Percentiles rank a stretch among this genome's conserved stretches.
These are phyloP conservation scores for Pomacea canaliculata DNA, from an alignment of 2,888 invertebrate genomes.

Conservation along the genomic window DNA sequence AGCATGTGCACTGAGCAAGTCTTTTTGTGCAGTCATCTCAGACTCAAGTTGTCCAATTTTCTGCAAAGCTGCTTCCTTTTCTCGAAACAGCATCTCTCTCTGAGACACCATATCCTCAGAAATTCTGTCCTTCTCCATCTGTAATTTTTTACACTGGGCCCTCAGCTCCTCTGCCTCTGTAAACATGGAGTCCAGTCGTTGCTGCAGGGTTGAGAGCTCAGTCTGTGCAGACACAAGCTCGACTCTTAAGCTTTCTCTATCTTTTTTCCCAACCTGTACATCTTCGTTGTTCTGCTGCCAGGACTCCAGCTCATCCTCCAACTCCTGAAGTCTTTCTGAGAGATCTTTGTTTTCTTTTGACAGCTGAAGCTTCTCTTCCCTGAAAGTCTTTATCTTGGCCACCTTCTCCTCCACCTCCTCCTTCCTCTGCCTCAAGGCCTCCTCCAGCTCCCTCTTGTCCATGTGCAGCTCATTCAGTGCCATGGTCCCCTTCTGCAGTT, in stretches of 20 bases:
- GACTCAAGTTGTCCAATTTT: neutral
- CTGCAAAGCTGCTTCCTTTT: constrained; percentile 13
- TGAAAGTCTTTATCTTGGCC: constrained; percentile 42
- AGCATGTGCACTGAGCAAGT: too few species aligned
- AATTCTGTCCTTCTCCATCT: constrained; percentile 5
- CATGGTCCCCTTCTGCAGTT: constrained; percentile 51
- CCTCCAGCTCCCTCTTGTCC: constrained; percentile 60
- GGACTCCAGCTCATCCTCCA: constrained; percentile 39
- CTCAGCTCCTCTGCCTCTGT: constrained; percentile 16
- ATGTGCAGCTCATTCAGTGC: constrained; percentile 63
- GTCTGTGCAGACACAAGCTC: constrained; percentile 25
- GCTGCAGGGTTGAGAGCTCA: constrained; percentile 5
- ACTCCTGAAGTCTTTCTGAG: constrained; percentile 37
- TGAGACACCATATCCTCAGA: neutral
- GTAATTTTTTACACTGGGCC: constrained; percentile 8
- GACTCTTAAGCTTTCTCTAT: constrained; percentile 34
- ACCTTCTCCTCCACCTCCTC: constrained; percentile 42
- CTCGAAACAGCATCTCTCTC: neutral
- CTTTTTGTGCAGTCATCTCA: too few species aligned
- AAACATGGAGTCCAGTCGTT: constrained; percentile 17
- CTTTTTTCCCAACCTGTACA: constrained; percentile 34
- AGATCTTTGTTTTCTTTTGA: constrained; percentile 33
- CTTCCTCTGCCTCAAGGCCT: constrained; percentile 39
- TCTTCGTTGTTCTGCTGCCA: constrained; percentile 38
- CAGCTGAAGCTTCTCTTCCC: constrained; percentile 36